Evolutionary conservation across 2,888 invertebrate species (phyloP), one percentile per base, ranked within the genome.

Genomic region (Bibio marci): DNA sequence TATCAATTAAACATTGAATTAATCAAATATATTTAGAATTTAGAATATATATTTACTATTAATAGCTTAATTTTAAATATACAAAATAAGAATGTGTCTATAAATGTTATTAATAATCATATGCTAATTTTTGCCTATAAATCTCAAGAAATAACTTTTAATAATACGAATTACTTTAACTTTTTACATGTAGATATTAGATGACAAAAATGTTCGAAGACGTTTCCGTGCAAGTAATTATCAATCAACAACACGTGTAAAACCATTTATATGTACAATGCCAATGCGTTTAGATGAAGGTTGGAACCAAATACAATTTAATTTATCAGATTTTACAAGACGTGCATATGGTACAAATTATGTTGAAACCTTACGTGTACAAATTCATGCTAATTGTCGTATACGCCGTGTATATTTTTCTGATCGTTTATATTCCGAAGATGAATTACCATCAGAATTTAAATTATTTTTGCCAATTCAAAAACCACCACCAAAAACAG

Each of bases 261-360:
- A 90, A 58, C 90, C 92, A n/a, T 95, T 94, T 57, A 94, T 94
- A 51, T 92, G 92, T 54, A 90, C 91, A 7, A 92, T 94, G 91
- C 94, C 94, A 1, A 83, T 95, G 78, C 69, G 91, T 41, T 66
- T 94, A 44, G 87, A 90, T 51, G 86, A 90, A 52, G 94, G 94
- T 26, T 92, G 92, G 92, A 91, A 91, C 55, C 79, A 82, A 63
- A 87, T 95, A 48, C 91, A 92, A 59, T 92, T 95, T 58, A 92
- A 95, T 63, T 67, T 95, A 46, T 83, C 87, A 4, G 92, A 95
- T 63, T 92, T 94, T 59, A 91, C 88, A 7, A 69, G 86, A 48
- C 67, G 91, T 52, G 92, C 91, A 1, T 95, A 95, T 56, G 92
- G 92, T n/a, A 91, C 91, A 12, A 90, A 86, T 60, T 94, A 91